phyloP scores from a whole-genome alignment of 2,113 vertebrate genomes.

The Pluvianellus socialis region DNA sequence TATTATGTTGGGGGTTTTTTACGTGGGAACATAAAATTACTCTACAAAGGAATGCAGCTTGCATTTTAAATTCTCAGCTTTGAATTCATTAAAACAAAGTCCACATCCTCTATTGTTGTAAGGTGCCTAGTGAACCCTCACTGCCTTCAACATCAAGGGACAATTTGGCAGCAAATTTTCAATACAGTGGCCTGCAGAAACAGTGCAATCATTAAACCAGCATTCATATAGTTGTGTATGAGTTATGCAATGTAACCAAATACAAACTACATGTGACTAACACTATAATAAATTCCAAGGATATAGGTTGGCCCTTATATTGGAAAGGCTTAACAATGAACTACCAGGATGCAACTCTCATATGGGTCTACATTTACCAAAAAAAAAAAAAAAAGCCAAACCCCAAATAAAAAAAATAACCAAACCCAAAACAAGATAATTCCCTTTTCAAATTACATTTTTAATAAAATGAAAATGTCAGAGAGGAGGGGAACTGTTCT shows the following conservation, averaged over 20 bases:
- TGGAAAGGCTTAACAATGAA: background rate
- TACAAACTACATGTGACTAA: background rate
- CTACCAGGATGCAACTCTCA: background rate
- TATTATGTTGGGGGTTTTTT: background rate
- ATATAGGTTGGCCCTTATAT: background rate
- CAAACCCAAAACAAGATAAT: background rate
- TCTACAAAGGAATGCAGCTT: slow-evolving; percentile 19
- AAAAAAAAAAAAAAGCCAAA: background rate
- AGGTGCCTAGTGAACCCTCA: background rate
- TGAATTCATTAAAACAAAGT: slow-evolving; percentile 29
- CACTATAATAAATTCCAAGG: background rate
- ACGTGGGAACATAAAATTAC: slow-evolving; percentile 25
- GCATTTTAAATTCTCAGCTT: slow-evolving; percentile 43
- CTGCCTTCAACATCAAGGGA: background rate
- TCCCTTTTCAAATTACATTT: background rate
- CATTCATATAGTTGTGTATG: accelerated
- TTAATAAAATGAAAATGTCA: background rate
- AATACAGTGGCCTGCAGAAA: background rate
- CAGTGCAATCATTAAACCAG: background rate
- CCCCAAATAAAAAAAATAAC: too few relatives aligned
- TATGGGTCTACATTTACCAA: background rate
- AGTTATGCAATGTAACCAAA: background rate
- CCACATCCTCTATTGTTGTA: background rate
- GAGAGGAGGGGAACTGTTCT: background rate
- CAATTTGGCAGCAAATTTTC: background rate